phyloP scores from a whole-genome alignment of 1,140 invertebrate genomes.

The Caenorhabditis remanei region DNA sequence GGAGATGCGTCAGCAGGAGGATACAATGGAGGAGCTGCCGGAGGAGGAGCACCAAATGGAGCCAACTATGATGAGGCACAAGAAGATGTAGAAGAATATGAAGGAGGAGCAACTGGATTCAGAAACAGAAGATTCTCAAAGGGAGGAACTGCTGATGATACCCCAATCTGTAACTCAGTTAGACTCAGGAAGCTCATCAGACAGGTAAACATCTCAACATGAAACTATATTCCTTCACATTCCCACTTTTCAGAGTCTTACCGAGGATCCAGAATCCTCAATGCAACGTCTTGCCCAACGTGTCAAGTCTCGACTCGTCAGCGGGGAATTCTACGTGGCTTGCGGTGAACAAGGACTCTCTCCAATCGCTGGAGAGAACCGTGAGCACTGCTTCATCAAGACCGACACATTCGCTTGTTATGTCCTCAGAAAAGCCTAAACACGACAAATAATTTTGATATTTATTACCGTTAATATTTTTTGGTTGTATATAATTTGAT shows the following conservation, averaged over 20 bases:
- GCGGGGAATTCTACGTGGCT: constrained; percentile 59
- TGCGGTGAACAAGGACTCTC: constrained; percentile 57
- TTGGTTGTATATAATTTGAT: not conserved
- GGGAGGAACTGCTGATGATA: constrained; percentile 5
- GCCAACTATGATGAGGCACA: constrained; percentile 58
- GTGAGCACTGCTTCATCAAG: constrained; percentile 60
- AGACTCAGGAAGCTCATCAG: constrained; percentile 54
- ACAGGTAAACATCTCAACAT: constrained; percentile 16
- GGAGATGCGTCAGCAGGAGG: not conserved
- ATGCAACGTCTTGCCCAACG: constrained; percentile 46
- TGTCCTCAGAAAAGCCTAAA: constrained; percentile 57
- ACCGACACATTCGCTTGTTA: constrained; percentile 53
- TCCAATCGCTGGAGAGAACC: constrained; percentile 40
- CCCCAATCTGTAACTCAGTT: constrained; percentile 45
- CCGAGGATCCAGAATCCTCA: constrained; percentile 45
- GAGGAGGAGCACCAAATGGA: constrained; percentile 49
- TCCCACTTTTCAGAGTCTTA: constrained; percentile 26
- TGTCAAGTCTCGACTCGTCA: constrained; percentile 51
- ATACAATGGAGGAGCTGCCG: constrained; percentile 27
- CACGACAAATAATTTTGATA: not conserved
- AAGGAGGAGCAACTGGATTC: constrained; percentile 50
- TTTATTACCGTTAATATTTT: constrained; percentile 28
- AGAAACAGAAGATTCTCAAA: constrained; percentile 56
- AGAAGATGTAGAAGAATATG: constrained; percentile 57
- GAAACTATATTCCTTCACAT: not conserved